Conservation (phyloP, 2,113 vertebrate species). For the Nestor notabilis region DNA sequence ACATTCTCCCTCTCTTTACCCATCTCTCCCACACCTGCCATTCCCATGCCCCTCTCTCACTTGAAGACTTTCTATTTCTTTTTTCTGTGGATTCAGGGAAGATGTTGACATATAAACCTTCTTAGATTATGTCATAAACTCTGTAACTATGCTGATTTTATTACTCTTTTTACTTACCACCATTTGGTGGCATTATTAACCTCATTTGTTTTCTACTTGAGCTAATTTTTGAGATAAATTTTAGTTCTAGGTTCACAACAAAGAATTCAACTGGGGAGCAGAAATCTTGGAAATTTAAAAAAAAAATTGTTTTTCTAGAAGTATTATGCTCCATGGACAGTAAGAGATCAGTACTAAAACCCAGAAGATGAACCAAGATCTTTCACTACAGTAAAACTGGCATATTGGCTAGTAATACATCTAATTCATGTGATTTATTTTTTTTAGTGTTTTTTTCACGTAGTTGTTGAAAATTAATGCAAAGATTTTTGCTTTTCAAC, state of each 20-base stretch:
- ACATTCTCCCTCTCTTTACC: not conserved
- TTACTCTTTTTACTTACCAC: not conserved
- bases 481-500: not conserved
- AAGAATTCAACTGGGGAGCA: not conserved
- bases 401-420: not conserved
- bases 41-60: not conserved
- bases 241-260: not conserved
- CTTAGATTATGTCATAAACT: not conserved
- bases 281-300: not conserved
- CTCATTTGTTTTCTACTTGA: not conserved
- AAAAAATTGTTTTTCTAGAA: not conserved
- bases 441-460: not conserved
- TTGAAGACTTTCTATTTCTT: not conserved
- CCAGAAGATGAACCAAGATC: not conserved
- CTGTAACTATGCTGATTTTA: not conserved
- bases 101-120: not conserved
- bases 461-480: not conserved
- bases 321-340: not conserved
- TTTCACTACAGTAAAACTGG: not conserved
- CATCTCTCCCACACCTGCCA: not conserved
- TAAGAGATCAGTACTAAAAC: not conserved
- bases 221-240: not conserved
- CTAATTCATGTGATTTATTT: not conserved
- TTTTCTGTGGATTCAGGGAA: not conserved
- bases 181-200: not conserved